Evolutionary conservation across 2,888 invertebrate species (phyloP).

Genomic region (Andrena dorsata): DNA sequence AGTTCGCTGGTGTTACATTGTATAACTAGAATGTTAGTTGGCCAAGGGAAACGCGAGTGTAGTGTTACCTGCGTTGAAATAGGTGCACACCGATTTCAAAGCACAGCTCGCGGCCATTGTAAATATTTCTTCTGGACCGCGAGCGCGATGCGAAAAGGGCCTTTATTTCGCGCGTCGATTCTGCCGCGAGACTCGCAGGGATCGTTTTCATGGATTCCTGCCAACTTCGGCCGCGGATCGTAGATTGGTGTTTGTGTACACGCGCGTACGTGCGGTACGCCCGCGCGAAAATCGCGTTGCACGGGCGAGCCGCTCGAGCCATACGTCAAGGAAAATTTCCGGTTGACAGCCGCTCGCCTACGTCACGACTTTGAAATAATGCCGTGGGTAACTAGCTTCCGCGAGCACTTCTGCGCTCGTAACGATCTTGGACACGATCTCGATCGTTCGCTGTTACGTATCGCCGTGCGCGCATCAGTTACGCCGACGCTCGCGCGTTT

Average conservation of each 20-base stretch:
- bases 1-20: background rate
- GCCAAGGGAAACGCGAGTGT: background rate
- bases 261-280: conserved; percentile 35
- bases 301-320: conserved; percentile 27
- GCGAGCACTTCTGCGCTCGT: conserved; percentile 34
- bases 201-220: conserved; percentile 69
- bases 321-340: conserved; percentile 70
- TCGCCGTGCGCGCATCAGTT: background rate
- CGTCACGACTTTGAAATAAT: conserved; percentile 60
- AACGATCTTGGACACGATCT: conserved; percentile 3
- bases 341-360: conserved; percentile 58
- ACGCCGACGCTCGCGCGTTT: background rate
- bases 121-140: conserved; percentile 5
- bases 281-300: conserved; percentile 46
- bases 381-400: conserved; percentile 46
- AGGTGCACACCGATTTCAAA: background rate
- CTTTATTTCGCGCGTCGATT: conserved; percentile 59
- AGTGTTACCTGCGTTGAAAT: background rate
- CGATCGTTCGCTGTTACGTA: background rate
- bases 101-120: background rate
- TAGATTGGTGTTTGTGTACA: conserved; percentile 37
- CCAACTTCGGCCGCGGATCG: conserved; percentile 61
- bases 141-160: background rate
- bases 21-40: background rate
- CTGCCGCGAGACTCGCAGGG: conserved; percentile 59